These are phyloP conservation scores for Argentina silus DNA, from an alignment of 2,797 vertebrate genomes.

Conservation along the genomic window DNA sequence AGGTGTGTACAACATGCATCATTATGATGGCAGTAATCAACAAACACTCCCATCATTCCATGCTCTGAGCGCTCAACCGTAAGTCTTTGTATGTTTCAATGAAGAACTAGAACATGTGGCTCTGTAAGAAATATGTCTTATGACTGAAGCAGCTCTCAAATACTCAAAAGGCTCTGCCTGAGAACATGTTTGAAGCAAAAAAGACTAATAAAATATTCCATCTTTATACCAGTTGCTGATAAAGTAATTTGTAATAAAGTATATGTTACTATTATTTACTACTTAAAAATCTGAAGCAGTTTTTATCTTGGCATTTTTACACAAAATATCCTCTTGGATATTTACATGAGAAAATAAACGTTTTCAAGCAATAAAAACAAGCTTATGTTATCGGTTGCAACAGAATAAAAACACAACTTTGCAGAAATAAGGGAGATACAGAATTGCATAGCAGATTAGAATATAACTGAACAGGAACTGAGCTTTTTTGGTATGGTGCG, in stretches of 20 bases:
- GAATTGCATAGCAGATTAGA: conserved; percentile 97
- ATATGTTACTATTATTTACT: conserved; percentile 78
- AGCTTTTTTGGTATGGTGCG: conserved; percentile 89
- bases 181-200: conserved; percentile 79
- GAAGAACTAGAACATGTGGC: conserved; percentile 50
- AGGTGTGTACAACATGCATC: conserved; percentile 31
- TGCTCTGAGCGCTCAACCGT: conserved; percentile 53
- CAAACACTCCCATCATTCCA: conserved; percentile 53
- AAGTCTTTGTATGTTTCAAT: conserved; percentile 43
- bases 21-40: conserved; percentile 35
- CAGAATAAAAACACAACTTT: conserved; percentile 80
- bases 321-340: conserved; percentile 80
- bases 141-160: conserved; percentile 90
- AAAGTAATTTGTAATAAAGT: conserved; percentile 85
- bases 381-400: conserved; percentile 88
- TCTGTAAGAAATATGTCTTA: conserved; percentile 56
- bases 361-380: conserved; percentile 84
- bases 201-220: conserved; percentile 80
- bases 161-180: conserved; percentile 92
- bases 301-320: conserved; percentile 82
- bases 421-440: conserved; percentile 77
- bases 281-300: conserved; percentile 83
- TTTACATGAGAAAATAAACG: conserved; percentile 79
- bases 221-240: conserved; percentile 79
- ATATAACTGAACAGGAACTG: conserved; percentile 81